Base-by-base conservation (phyloP, 2,888 invertebrate species). In the Ethmia dodecea region DNA sequence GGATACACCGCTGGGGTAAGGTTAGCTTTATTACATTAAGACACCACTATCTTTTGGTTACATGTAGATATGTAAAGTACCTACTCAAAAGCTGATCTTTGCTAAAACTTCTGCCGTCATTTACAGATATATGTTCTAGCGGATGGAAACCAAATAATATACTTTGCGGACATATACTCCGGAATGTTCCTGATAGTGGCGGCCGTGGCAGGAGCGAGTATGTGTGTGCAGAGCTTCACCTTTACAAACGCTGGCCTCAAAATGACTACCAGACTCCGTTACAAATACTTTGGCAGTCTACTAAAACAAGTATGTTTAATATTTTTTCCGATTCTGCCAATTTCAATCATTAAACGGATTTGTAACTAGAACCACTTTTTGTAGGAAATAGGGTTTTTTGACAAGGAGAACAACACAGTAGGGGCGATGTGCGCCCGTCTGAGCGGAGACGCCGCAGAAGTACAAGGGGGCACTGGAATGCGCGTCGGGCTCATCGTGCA, bases 181-280 rank as follows among this genome's bases (percentile, higher is more conserved):
- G 86, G 90, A 1, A 73, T 91, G 46, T 93, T 93, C 60, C 61
- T 93, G 9, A 76, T 88, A 10, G 89, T 93, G 31, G 93, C 93
- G 0, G 60, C 91, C 0, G 55, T 90, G 2, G 90, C 92, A 2
- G 93, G 92, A 0, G 45, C 90, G 1, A 89, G 91, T 3, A 91
- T 91, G 49, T 90, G 91, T 52, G 61, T 91, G 0, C 93, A 93
- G 66, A 89, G 91, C 44, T 90, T 89, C 45, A 89, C 92, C 64
- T 94, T 95, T 60, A 92, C 91, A 1, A 78, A 89, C 13, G 91
- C 95, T 0, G 95, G 95, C 1, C 92, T 94, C 1, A 89, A 88
- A 35, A 88, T 95, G 78, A 95, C 95, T 0, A 86, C 91, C 1
- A 79, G 94, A 29, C 58, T 90, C 9, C 73, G 90, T 37, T 66